Conservation (phyloP, 2,888 invertebrate species). For the Drosophila algonquin region DNA sequence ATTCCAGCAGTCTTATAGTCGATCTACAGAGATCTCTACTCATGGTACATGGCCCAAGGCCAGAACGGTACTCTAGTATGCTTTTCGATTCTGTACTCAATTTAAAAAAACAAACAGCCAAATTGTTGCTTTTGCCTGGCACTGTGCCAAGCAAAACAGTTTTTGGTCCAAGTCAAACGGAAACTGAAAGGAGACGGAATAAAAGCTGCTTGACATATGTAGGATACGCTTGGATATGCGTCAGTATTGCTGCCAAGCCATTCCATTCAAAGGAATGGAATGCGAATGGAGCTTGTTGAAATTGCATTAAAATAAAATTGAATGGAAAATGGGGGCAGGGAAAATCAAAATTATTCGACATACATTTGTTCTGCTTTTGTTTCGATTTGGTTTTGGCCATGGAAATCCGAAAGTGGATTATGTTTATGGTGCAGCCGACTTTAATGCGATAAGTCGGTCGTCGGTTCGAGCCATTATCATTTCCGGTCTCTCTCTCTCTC, state of each 20-base stretch:
- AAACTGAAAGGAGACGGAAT: slow-evolving; percentile 11
- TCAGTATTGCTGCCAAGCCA: slow-evolving; percentile 3
- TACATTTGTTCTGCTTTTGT: slow-evolving; percentile 14
- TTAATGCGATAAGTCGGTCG: slow-evolving; percentile 35
- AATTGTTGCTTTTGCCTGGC: slow-evolving; percentile 6
- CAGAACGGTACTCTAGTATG: neutral
- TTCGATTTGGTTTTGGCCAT: slow-evolving; percentile 17
- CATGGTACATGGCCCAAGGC: neutral
- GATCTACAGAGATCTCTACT: neutral
- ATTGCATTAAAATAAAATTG: slow-evolving; percentile 40
- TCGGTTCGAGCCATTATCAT: slow-evolving; percentile 49
- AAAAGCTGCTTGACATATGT: slow-evolving; percentile 30
- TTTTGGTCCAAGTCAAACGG: slow-evolving; percentile 6
- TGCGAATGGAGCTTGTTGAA: slow-evolving; percentile 16
- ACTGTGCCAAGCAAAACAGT: slow-evolving; percentile 17
- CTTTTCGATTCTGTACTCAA: neutral
- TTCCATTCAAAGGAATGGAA: neutral
- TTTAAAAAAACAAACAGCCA: neutral
- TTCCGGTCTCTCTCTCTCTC: slow-evolving; percentile 40
- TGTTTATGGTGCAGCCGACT: slow-evolving; percentile 30
- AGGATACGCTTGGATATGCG: slow-evolving; percentile 3
- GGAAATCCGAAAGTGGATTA: slow-evolving; percentile 45
- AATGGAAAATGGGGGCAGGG: slow-evolving; percentile 13
- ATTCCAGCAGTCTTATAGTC: too few relatives aligned
- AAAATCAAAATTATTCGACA: slow-evolving; percentile 25